These are phyloP conservation scores for Falco naumanni DNA, from an alignment of 2,797 vertebrate species.

Conservation along the genomic window DNA sequence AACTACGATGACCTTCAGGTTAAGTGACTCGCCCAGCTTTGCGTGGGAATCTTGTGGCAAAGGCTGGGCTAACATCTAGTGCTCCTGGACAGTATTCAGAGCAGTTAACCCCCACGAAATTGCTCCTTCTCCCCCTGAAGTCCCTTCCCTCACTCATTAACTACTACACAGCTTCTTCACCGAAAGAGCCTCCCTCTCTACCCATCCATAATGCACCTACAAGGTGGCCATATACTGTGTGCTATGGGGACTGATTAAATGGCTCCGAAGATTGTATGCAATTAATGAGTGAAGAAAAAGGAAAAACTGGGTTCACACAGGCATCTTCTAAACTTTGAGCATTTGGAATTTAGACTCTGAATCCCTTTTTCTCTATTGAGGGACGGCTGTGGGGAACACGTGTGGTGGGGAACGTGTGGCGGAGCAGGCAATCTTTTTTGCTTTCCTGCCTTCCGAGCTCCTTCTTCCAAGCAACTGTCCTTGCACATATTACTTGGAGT, in stretches of 20 bases:
- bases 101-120: background rate
- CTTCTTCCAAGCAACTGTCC: background rate
- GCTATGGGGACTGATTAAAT: background rate
- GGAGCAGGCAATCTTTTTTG: background rate
- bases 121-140: background rate
- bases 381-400: background rate
- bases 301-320: background rate
- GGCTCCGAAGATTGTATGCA: background rate
- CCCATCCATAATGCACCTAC: background rate
- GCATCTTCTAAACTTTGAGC: background rate
- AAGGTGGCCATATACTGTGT: background rate
- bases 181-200: background rate
- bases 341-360: background rate
- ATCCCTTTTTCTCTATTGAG: background rate
- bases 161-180: background rate
- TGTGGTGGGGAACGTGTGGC: accelerated
- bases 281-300: accelerated
- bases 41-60: background rate
- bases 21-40: background rate
- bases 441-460: background rate
- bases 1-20: background rate
- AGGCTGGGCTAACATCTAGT: background rate
- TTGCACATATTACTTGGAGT: background rate
- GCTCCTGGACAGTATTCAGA: background rate
- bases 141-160: background rate